A percentile compares a stretch with the other conserved stretches of the same genome.
Evolutionary conservation across 2,113 vertebrate species (phyloP).

Genomic region (Tetrao urogallus): DNA sequence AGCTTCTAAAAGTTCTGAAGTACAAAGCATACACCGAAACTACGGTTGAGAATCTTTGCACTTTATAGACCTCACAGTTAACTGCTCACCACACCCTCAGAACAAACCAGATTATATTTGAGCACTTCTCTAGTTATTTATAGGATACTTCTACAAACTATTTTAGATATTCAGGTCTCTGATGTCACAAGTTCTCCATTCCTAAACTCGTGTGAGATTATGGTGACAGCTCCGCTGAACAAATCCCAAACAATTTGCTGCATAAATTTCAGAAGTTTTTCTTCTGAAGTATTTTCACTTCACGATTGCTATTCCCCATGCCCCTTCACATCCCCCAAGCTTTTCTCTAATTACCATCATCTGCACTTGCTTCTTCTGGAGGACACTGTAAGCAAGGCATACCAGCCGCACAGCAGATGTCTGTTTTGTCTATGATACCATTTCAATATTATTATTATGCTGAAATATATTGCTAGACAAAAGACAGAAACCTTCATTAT

Average conservation of each 20-base stretch:
- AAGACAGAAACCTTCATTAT: not conserved
- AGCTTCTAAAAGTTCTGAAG: not conserved
- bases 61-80: not conserved
- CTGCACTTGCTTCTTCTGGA: not conserved
- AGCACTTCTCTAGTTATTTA: not conserved
- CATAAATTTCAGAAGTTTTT: not conserved
- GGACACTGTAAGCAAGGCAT: not conserved
- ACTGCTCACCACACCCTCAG: not conserved
- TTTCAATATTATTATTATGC: not conserved
- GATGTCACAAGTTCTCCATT: not conserved
- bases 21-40: not conserved
- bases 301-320: not conserved
- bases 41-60: not conserved
- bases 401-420: not conserved
- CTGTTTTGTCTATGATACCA: fast-evolving
- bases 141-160: not conserved
- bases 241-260: not conserved
- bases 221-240: not conserved
- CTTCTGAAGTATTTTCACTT: not conserved
- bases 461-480: not conserved
- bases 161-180: not conserved
- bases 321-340: no score
- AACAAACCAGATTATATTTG: not conserved
- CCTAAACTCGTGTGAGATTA: not conserved
- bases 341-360: not conserved